These are phyloP conservation scores for Lysandra bellargus DNA, from an alignment of 2,888 invertebrate genomes.

Conservation along the genomic window DNA sequence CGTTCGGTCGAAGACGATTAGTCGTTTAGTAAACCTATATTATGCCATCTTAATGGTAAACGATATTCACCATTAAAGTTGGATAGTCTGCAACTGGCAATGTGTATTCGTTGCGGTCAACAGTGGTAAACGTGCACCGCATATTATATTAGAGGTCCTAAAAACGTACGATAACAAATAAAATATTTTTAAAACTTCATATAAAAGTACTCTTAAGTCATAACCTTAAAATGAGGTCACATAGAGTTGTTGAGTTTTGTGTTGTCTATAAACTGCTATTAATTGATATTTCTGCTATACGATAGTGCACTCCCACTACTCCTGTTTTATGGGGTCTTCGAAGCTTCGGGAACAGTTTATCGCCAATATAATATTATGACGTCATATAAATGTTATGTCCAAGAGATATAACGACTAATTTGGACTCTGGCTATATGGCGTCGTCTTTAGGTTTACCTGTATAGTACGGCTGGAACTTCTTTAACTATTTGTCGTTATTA, in stretches of 20 bases:
- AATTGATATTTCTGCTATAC: not conserved
- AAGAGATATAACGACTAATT: not conserved
- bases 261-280: not conserved
- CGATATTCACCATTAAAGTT: too few species aligned
- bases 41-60: too few species aligned
- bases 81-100: too few species aligned
- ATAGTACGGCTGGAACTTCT: not conserved
- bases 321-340: not conserved
- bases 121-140: too few species aligned
- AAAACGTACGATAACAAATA: too few species aligned
- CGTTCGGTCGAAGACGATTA: not conserved
- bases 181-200: too few species aligned
- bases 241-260: not conserved
- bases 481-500: not conserved
- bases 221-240: not conserved
- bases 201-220: too few species aligned
- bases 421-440: not conserved
- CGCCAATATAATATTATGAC: not conserved
- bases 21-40: not conserved
- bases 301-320: not conserved
- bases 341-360: slow-evolving; percentile 14
- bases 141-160: too few species aligned
- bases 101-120: too few species aligned
- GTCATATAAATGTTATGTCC: not conserved
- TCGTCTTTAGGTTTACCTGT: not conserved